Base-by-base conservation (phyloP, 2,797 vertebrate genomes). In the Percopsis omiscomaycus region DNA sequence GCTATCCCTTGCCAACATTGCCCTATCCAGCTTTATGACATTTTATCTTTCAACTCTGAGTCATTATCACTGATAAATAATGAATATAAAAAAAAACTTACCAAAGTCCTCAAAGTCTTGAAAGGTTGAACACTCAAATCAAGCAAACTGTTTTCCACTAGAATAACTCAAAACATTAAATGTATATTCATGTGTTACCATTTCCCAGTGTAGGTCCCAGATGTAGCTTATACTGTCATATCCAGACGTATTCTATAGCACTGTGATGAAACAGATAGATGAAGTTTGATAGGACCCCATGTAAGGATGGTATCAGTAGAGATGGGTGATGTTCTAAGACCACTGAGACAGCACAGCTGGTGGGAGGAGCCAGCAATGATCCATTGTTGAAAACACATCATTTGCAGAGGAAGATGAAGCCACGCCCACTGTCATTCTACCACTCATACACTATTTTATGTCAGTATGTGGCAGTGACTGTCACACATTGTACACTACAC, bases 391-490 rank as follows among this genome's bases (percentile, higher is more conserved):
- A 75, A 71, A 71, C 69, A 62, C 71, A 78, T 80, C 73, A 78
- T 73, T 81, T 57, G 70, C 60, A 59, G 64, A 47, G 63, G 50
- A 59, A 83, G 68, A 69, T 67, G 65, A 79, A 78, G 67, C 70
- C 2, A 4, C 67, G 29, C 59, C 66, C 55, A 22, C 59, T 47
- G 65, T 69, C 73, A 67, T 75, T 47, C 73, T 55, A 74, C 45
- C 47, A 8, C 47, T 45, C 57, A 30, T 32, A 22, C 44, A 53
- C 55, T 71, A 69, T 70, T 47, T 69, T 70, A 42, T 45, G 52
- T 71, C 77, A 70, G 79, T 76, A 66, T 79, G 77, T 67, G 74
- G 69, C 71, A 48, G 68, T 76, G 80, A 76, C 79, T 77, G 82
- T 86, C 81, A 84, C 79, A 73, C 74, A 63, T 67, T 84, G 61